phyloP scores from a whole-genome alignment of 2,888 invertebrate species.

The Ellobium chinense region DNA sequence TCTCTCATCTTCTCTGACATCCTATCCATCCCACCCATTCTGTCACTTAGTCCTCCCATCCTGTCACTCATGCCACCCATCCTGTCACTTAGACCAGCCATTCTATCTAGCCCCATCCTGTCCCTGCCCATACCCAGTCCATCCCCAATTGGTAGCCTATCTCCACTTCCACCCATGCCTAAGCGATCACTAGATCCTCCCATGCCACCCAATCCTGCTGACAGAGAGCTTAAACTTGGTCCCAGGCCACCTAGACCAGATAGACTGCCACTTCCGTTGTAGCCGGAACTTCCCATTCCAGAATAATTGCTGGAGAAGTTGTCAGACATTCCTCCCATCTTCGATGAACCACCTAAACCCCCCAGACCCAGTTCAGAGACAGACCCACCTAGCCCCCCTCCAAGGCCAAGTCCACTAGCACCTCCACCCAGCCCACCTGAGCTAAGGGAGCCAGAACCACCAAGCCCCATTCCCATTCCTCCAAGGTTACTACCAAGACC shows the following conservation, averaged over 20 bases:
- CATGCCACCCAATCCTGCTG: slow-evolving; percentile 50
- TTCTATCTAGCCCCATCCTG: slow-evolving; percentile 32
- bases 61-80: slow-evolving; percentile 38
- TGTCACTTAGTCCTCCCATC: slow-evolving; percentile 44
- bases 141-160: slow-evolving; percentile 48
- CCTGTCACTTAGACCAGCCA: not conserved
- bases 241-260: slow-evolving; percentile 54
- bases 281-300: slow-evolving; percentile 56
- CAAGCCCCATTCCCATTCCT: slow-evolving; percentile 44
- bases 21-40: slow-evolving; percentile 38
- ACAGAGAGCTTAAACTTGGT: slow-evolving; percentile 54
- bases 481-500: slow-evolving; percentile 48
- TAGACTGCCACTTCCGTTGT: slow-evolving; percentile 29
- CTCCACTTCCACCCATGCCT: slow-evolving; percentile 46
- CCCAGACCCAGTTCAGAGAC: slow-evolving; percentile 48
- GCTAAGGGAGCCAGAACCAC: not conserved
- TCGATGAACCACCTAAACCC: slow-evolving; percentile 49
- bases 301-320: slow-evolving; percentile 44
- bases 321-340: slow-evolving; percentile 54
- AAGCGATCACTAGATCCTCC: slow-evolving; percentile 41
- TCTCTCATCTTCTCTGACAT: slow-evolving; percentile 40
- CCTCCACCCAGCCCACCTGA: slow-evolving; percentile 39
- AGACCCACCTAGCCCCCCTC: slow-evolving; percentile 53
- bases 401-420: slow-evolving; percentile 51
- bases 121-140: slow-evolving; percentile 45